Percentiles rank a stretch among this genome's conserved stretches.
phyloP scores from a whole-genome alignment of 2,797 vertebrate genomes.

The Chromis chromis region DNA sequence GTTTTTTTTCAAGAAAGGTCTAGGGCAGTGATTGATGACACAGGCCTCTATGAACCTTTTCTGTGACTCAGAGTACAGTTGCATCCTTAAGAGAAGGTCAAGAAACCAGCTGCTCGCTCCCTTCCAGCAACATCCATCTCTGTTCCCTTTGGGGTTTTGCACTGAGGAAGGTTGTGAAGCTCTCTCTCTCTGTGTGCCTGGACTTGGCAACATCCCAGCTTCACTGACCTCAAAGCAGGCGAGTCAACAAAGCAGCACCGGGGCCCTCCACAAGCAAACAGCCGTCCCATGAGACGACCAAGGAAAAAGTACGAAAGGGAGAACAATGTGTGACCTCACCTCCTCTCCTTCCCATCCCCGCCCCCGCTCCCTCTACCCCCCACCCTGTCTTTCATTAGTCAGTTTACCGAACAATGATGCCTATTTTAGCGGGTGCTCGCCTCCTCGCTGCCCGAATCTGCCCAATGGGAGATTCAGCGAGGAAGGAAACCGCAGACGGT shows the following conservation, averaged over 20 bases:
- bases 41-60: not conserved
- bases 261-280: constrained; percentile 35
- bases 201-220: constrained; percentile 52
- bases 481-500: constrained; percentile 49
- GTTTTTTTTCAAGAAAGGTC: too few relatives aligned
- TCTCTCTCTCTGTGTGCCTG: constrained; percentile 12
- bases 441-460: constrained; percentile 42
- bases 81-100: constrained; percentile 33
- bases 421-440: constrained; percentile 56
- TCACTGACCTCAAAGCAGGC: constrained; percentile 51
- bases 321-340: constrained; percentile 79
- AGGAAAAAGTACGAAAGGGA: constrained; percentile 48
- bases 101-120: constrained; percentile 35
- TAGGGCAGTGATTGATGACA: constrained; percentile 3
- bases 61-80: constrained; percentile 14
- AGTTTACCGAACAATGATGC: constrained; percentile 70
- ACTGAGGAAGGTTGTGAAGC: constrained; percentile 10
- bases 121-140: constrained; percentile 44
- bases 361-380: not conserved
- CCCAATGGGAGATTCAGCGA: constrained; percentile 27
- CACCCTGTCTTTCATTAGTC: constrained; percentile 68
- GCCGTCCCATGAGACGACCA: constrained; percentile 45
- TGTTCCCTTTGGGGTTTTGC: constrained; percentile 33
- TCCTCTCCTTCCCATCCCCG: constrained; percentile 24
- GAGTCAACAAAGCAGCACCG: constrained; percentile 54